These are phyloP conservation scores for Lymantria monacha DNA, from an alignment of 2,888 invertebrate species.

Conservation along the genomic window DNA sequence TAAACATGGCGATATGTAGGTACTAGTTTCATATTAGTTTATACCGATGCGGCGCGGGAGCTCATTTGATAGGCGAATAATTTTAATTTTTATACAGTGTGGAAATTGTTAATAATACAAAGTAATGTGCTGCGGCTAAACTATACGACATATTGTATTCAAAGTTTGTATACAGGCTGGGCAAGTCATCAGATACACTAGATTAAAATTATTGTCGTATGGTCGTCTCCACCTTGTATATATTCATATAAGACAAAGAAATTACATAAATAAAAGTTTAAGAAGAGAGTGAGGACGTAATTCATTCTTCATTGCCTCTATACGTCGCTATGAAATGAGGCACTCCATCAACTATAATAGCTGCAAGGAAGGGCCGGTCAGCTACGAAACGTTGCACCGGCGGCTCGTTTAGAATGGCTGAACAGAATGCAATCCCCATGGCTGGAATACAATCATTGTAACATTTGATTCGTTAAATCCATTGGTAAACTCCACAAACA, in stretches of 20 bases:
- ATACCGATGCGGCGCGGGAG: too few relatives aligned
- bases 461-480: not conserved
- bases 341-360: slow-evolving; percentile 40
- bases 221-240: too few relatives aligned
- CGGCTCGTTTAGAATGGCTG: slow-evolving; percentile 40
- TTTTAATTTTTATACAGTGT: too few relatives aligned
- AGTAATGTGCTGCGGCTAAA: too few relatives aligned
- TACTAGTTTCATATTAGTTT: too few relatives aligned
- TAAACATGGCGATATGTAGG: too few relatives aligned
- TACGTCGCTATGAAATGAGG: slow-evolving; percentile 51
- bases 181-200: too few relatives aligned
- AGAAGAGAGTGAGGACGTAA: not conserved
- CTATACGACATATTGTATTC: too few relatives aligned
- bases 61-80: too few relatives aligned
- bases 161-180: too few relatives aligned
- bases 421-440: slow-evolving; percentile 44
- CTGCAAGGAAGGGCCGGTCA: slow-evolving; percentile 57
- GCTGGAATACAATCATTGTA: slow-evolving; percentile 47
- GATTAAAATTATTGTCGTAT: too few relatives aligned
- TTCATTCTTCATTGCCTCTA: slow-evolving; percentile 10
- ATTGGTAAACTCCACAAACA: not conserved
- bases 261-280: not conserved
- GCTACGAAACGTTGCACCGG: slow-evolving; percentile 52
- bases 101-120: too few relatives aligned
- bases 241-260: not conserved